Percentiles rank a stretch among this genome's conserved stretches.
phyloP scores from a whole-genome alignment of 2,797 vertebrate species.

The Orientallactaga sibirica region DNA sequence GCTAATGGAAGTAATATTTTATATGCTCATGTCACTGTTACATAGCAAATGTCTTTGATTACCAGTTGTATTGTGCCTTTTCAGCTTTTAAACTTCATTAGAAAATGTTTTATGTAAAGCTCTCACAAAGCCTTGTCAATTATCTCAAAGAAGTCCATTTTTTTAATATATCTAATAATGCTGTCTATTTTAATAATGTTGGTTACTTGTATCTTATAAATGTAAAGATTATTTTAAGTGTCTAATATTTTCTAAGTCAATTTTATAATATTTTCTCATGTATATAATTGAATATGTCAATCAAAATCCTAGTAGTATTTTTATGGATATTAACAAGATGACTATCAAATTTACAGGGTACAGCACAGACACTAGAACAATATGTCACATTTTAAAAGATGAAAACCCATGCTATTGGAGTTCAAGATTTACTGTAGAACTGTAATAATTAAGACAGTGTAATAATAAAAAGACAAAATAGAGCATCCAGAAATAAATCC shows the following conservation, averaged over 20 bases:
- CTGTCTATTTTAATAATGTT: constrained; percentile 38
- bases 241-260: constrained; percentile 33
- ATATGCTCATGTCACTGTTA: background rate
- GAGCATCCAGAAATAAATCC: background rate
- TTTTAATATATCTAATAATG: background rate
- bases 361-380: background rate
- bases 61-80: background rate
- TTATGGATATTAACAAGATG: constrained; percentile 46
- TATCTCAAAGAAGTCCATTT: background rate
- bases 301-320: constrained; percentile 36
- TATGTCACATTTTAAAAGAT: constrained; percentile 31
- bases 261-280: background rate
- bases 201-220: background rate
- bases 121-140: background rate
- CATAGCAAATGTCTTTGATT: background rate
- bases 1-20: background rate
- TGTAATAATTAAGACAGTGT: constrained; percentile 1
- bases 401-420: background rate
- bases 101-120: background rate
- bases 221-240: constrained; percentile 4
- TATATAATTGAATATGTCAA: background rate
- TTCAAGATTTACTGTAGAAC: constrained; percentile 21
- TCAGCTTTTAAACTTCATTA: background rate
- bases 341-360: background rate
- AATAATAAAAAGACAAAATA: background rate